A percentile compares a stretch with the other conserved stretches of the same genome.
Conservation (phyloP, 2,113 vertebrate species). For the Archilochus colubris region DNA sequence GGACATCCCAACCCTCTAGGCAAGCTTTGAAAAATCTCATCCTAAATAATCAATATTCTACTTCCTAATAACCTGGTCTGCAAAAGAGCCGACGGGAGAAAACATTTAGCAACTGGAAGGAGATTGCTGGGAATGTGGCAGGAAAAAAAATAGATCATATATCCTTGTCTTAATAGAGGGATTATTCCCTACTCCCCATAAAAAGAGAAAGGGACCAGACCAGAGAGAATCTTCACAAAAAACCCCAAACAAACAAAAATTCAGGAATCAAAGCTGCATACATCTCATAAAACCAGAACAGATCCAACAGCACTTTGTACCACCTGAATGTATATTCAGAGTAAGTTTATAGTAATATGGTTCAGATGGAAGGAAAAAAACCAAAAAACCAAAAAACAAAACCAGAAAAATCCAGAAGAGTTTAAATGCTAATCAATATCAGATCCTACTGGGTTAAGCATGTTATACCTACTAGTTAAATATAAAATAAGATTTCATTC, state of each 20-base stretch:
- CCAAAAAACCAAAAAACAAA: not conserved
- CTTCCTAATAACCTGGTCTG: slow-evolving; percentile 60
- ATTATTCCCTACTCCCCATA: not conserved
- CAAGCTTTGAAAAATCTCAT: slow-evolving; percentile 50
- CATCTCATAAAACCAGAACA: slow-evolving; percentile 50
- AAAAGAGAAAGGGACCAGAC: not conserved
- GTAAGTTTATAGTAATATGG: slow-evolving; percentile 59
- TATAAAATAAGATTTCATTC: slow-evolving; percentile 30
- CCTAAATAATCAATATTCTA: slow-evolving; percentile 65
- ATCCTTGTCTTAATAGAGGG: not conserved
- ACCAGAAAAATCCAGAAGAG: no score
- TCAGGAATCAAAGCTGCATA: slow-evolving; percentile 48
- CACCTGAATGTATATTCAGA: slow-evolving; percentile 27
- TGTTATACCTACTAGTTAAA: slow-evolving; percentile 63
- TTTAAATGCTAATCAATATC: not conserved
- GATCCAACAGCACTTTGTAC: slow-evolving; percentile 38
- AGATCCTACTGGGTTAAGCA: slow-evolving; percentile 8
- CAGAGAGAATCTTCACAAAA: not conserved
- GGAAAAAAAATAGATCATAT: not conserved
- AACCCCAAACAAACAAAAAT: not conserved
- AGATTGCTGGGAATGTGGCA: slow-evolving; percentile 37
- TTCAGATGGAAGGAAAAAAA: slow-evolving; percentile 26
- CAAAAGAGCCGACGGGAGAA: slow-evolving; percentile 56
- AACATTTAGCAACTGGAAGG: slow-evolving; percentile 53
- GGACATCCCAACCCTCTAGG: slow-evolving; percentile 23